Evolutionary conservation across 1,140 invertebrate species (phyloP).

Genomic region (Parasteatoda tepidariorum): DNA sequence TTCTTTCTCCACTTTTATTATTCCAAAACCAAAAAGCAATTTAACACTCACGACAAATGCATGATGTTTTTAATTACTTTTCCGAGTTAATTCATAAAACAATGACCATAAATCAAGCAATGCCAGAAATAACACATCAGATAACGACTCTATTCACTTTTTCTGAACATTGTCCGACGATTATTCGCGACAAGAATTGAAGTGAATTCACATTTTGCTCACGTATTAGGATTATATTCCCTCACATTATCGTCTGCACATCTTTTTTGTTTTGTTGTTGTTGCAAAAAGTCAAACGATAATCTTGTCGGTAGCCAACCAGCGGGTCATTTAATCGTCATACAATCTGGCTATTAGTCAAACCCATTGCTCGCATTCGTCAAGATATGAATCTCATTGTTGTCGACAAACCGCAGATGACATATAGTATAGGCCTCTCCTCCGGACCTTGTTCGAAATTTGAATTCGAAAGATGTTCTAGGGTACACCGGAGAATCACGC

Average conservation of each 20-base stretch:
- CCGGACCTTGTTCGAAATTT: not conserved
- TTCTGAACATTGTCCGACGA: not conserved
- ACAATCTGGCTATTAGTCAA: slow-evolving; percentile 12
- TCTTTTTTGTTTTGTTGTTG: not conserved
- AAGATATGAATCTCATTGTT: slow-evolving; percentile 43
- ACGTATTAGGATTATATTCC: not conserved
- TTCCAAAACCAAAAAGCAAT: too few relatives aligned
- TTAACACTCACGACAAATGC: too few relatives aligned
- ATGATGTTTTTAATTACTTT: too few relatives aligned
- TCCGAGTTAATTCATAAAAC: too few relatives aligned
- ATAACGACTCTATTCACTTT: not conserved
- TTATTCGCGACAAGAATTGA: not conserved
- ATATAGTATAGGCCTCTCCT: not conserved
- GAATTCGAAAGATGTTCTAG: slow-evolving; percentile 8
- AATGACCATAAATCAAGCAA: too few relatives aligned
- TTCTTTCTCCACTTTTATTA: too few relatives aligned
- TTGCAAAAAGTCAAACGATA: not conserved
- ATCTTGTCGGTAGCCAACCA: slow-evolving; percentile 21
- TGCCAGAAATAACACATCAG: too few relatives aligned
- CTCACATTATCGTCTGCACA: not conserved
- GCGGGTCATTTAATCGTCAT: slow-evolving; percentile 9
- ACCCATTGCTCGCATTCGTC: not conserved
- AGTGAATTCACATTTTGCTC: not conserved
- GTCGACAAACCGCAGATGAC: not conserved
- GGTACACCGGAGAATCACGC: slow-evolving; percentile 12